A percentile compares a stretch with the other conserved stretches of the same genome.
phyloP scores from a whole-genome alignment of 2,113 vertebrate genomes.

The Tichodroma muraria region DNA sequence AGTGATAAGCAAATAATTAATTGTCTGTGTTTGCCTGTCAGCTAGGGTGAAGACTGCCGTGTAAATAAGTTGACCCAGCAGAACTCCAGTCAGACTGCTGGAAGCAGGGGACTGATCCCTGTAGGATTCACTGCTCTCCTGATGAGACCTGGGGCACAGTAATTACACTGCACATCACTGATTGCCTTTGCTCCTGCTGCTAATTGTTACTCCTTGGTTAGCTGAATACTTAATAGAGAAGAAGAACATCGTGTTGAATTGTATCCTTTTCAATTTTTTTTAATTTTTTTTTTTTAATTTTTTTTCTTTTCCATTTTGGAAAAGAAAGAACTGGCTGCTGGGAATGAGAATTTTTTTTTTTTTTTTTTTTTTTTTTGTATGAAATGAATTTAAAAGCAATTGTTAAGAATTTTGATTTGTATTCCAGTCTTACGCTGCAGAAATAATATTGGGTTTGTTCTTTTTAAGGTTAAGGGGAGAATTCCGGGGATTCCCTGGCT shows the following conservation, averaged over 20 bases:
- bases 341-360: not conserved
- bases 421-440: not conserved
- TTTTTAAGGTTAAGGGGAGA: not conserved
- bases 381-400: not conserved
- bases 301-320: not conserved
- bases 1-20: not conserved
- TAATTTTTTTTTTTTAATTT: rapidly evolving
- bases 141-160: not conserved
- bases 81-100: not conserved
- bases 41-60: not conserved
- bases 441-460: not conserved
- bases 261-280: not conserved
- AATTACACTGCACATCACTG: not conserved
- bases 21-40: not conserved
- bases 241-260: not conserved
- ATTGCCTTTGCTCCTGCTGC: not conserved
- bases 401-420: not conserved
- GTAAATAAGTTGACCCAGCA: not conserved
- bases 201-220: not conserved
- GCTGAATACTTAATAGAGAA: not conserved
- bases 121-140: not conserved
- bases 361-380: not conserved
- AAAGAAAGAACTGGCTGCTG: not conserved
- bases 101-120: not conserved
- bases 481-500: not conserved